Evolutionary conservation across 2,797 vertebrate species (phyloP), one percentile per base, ranked within the genome.

Genomic region (Sebastes iracundus): DNA sequence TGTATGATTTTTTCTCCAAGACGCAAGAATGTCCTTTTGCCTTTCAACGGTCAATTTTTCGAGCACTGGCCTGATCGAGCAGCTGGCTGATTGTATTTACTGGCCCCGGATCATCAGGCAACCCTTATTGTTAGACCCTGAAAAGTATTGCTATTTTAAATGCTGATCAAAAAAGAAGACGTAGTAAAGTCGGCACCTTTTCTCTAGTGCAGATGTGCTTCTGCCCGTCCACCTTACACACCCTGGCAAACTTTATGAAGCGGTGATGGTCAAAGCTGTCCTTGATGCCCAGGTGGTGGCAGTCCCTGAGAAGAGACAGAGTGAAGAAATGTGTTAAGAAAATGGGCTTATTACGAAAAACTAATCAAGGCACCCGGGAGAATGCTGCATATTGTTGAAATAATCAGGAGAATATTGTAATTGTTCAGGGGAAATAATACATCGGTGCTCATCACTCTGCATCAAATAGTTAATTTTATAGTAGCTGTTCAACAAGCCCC

Each of bases 201-300:
- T 99, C 97, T 91, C 97, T 95, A 13, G 95, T 95, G 87, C 98
- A 99, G 92, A 99, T 98, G 49, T 93, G 90, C 80, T 95, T 97
- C 88, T 79, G 87, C 1, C 90, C 94, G 0, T 11, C 10, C 32
- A 96, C 96, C 12, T 97, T 83, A 91, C 96, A 97, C 60, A 98
- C 96, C 20, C 97, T 96, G 33, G 92, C 95, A 89, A 98, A 97
- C 76, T 95, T 92, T 23, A 98, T 79, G 84, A 96, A 96, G 16
- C 97, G 96, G 3, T 72, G 92, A 65, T 97, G 92, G 88, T 98
- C 97, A 90, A 98, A 98, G 78, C 38, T 68, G 61, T 12, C 98
- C 33, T 96, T 94, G 83, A 99, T 97, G 67, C 98, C 98, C 56
- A 99, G 95, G 80, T 99, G 96, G 88, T 98, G 90, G 69, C 97